A percentile compares a stretch with the other conserved stretches of the same genome.
These are phyloP conservation scores for Bufo gargarizans DNA, from an alignment of 2,113 vertebrate species.

Conservation along the genomic window DNA sequence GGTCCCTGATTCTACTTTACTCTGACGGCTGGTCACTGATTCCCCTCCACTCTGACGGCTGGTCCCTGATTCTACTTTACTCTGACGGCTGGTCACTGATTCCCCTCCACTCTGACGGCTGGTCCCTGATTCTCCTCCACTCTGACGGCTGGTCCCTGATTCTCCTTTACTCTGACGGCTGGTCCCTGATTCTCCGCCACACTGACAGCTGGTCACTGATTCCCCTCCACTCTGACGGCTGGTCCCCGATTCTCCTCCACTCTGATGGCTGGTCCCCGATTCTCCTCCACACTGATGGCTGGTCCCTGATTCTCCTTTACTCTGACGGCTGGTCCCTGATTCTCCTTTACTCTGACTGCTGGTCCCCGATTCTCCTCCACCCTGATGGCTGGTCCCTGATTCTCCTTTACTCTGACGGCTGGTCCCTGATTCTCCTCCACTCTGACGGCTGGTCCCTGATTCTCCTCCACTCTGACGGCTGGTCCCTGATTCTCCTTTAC, in stretches of 20 bases:
- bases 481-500: not conserved
- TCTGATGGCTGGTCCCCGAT: not conserved
- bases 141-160: not conserved
- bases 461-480: not conserved
- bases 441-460: not conserved
- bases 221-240: not conserved
- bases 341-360: not conserved
- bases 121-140: not conserved
- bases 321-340: not conserved
- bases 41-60: not conserved
- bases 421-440: not conserved
- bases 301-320: not conserved
- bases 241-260: not conserved
- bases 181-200: not conserved
- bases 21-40: not conserved
- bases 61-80: not conserved
- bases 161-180: not conserved
- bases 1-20: not conserved
- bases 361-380: not conserved
- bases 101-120: not conserved
- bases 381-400: not conserved
- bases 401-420: not conserved
- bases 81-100: not conserved
- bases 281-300: not conserved
- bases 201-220: not conserved